Evolutionary conservation across 1,140 invertebrate genomes (phyloP).

Genomic region (Lanistes nyassanus): DNA sequence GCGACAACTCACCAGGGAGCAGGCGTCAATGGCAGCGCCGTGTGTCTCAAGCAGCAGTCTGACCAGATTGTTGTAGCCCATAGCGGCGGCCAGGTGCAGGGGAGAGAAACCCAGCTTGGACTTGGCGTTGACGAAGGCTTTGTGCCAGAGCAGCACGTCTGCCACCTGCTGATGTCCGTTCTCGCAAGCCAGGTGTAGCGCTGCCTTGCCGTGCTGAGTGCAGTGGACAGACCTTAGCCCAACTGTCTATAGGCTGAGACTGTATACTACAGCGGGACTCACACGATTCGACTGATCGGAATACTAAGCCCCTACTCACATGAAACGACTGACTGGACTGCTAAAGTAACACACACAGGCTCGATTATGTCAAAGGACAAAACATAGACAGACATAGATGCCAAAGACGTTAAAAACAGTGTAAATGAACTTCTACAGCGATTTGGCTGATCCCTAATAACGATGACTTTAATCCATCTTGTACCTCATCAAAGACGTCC

Average conservation of each 20-base stretch:
- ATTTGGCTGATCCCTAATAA: no score
- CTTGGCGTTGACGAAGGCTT: slow-evolving; percentile 94
- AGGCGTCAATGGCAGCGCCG: slow-evolving; percentile 92
- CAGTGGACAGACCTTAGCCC: not conserved
- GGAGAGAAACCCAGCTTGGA: slow-evolving; percentile 83
- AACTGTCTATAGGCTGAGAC: no score
- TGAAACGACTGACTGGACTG: no score
- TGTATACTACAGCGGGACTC: no score
- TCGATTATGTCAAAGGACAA: no score
- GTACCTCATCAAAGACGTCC: slow-evolving; percentile 96
- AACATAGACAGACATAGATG: not conserved
- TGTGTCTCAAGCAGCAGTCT: slow-evolving; percentile 86
- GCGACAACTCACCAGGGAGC: slow-evolving; percentile 78
- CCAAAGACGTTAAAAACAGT: not conserved
- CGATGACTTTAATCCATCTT: not conserved
- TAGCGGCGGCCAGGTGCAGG: slow-evolving; percentile 85
- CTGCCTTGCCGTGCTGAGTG: slow-evolving; percentile 80
- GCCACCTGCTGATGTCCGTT: slow-evolving; percentile 90
- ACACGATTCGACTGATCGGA: no score
- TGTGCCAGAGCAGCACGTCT: slow-evolving; percentile 93
- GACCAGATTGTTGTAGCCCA: slow-evolving; percentile 76
- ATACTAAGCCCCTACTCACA: no score
- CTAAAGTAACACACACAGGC: slow-evolving; percentile 1
- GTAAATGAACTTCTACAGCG: not conserved
- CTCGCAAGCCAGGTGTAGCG: slow-evolving; percentile 94